phyloP scores from a whole-genome alignment of 2,888 invertebrate genomes.

The Lottia gigantea region DNA sequence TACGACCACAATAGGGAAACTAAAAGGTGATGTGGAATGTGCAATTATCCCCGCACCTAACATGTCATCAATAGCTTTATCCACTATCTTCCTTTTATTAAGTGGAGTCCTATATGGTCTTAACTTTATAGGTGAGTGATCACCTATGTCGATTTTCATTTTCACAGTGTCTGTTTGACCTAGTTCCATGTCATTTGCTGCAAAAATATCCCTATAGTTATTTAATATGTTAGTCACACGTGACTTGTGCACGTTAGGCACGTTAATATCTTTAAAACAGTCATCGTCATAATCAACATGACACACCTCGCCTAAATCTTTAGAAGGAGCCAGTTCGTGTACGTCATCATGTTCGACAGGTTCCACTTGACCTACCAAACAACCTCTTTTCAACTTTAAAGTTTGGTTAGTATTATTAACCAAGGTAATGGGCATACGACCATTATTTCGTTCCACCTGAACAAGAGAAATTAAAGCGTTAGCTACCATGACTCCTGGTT shows the following conservation, averaged over 20 bases:
- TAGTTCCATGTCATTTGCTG: constrained; percentile 23
- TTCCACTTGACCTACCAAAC: background rate
- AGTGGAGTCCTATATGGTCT: constrained; percentile 29
- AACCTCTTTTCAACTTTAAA: constrained; percentile 12
- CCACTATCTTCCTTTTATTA: constrained; percentile 24
- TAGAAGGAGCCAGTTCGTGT: background rate
- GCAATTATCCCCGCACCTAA: constrained; percentile 24
- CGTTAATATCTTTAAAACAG: background rate
- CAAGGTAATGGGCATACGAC: background rate
- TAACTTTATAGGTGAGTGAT: constrained; percentile 26
- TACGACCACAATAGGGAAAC: constrained; percentile 27
- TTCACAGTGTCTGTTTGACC: constrained; percentile 25
- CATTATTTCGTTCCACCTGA: background rate
- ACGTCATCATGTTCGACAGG: background rate
- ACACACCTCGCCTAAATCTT: background rate
- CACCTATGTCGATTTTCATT: constrained; percentile 19
- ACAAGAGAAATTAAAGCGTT: background rate
- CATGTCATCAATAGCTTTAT: constrained; percentile 33
- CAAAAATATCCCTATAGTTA: constrained; percentile 22
- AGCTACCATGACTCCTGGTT: constrained; percentile 3
- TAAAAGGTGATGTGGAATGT: constrained; percentile 25
- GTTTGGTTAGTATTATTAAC: constrained; percentile 5
- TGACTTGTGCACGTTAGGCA: background rate
- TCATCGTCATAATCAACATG: background rate
- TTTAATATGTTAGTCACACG: background rate